phyloP scores from a whole-genome alignment of 92 coral and sea anemone species.

The Ricordea florida region DNA sequence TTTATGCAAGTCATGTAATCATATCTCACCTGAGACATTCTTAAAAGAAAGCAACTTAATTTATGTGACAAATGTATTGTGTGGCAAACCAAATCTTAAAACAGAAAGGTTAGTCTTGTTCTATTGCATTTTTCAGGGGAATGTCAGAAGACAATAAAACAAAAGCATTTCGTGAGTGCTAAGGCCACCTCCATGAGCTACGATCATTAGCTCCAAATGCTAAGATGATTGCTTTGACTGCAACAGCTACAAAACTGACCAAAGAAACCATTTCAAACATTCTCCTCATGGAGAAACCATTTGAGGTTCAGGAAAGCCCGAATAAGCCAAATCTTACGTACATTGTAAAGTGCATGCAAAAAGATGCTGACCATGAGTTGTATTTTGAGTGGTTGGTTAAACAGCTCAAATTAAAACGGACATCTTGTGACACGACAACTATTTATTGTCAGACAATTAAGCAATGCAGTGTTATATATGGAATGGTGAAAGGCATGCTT shows the following conservation, averaged over 20 bases:
- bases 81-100: too few species aligned
- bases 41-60: too few species aligned
- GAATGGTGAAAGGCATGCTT: constrained; percentile 40
- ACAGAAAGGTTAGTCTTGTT: too few species aligned
- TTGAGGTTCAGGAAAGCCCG: constrained; percentile 38
- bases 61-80: too few species aligned
- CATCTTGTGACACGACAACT: too few species aligned
- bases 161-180: constrained; percentile 44
- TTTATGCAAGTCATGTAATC: too few species aligned
- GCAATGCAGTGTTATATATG: constrained; percentile 56
- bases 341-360: constrained; percentile 22
- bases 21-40: too few species aligned
- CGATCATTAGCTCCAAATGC: constrained; percentile 29
- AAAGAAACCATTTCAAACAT: constrained; percentile 30
- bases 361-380: too few species aligned
- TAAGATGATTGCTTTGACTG: constrained; percentile 41
- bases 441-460: constrained; percentile 64
- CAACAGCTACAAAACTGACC: constrained; percentile 48
- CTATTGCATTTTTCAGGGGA: constrained; percentile 16
- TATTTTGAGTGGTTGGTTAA: too few species aligned
- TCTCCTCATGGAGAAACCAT: constrained; percentile 25
- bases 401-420: too few species aligned
- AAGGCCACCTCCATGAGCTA: constrained; percentile 41
- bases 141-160: constrained; percentile 18
- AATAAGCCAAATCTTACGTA: constrained; percentile 43